Conservation (phyloP, 35 echinoderm and acorn worm genomes). For the Heliocidaris tuberculata region DNA sequence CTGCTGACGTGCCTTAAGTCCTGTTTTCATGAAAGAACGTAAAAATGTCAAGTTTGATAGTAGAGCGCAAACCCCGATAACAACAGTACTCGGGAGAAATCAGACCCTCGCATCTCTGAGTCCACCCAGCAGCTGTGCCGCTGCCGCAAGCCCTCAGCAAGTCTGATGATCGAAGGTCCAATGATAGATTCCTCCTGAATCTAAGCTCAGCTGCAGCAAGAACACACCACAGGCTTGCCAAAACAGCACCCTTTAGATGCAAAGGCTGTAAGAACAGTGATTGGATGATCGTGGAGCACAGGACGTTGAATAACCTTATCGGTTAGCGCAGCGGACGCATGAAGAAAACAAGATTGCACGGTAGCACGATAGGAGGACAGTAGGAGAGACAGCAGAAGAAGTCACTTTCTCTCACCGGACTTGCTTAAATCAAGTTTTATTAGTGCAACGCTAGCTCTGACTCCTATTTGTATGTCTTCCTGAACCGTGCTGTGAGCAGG, state of each 20-base stretch:
- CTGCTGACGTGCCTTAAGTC: neutral
- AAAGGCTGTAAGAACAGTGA: neutral
- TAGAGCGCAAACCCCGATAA: neutral
- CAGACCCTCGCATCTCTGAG: neutral
- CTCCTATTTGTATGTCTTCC: neutral
- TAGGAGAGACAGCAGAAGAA: neutral
- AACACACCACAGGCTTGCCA: neutral
- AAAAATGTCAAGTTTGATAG: neutral
- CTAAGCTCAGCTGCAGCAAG: neutral
- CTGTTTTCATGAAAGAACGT: constrained; percentile 3
- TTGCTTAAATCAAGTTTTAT: constrained; percentile 12
- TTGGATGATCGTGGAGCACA: neutral
- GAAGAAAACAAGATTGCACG: constrained; percentile 10
- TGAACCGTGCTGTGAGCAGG: neutral
- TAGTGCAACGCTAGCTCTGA: neutral
- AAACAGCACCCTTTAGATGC: neutral
- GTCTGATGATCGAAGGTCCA: neutral
- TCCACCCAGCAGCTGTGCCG: neutral
- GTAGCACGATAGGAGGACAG: neutral
- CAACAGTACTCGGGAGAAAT: neutral
- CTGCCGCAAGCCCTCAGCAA: neutral
- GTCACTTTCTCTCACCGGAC: neutral
- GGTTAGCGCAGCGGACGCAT: constrained; percentile 13
- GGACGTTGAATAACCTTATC: constrained; percentile 9
- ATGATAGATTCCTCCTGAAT: neutral